These are phyloP conservation scores for Distichodus sexfasciatus DNA, from an alignment of 2,797 vertebrate genomes.

Conservation along the genomic window DNA sequence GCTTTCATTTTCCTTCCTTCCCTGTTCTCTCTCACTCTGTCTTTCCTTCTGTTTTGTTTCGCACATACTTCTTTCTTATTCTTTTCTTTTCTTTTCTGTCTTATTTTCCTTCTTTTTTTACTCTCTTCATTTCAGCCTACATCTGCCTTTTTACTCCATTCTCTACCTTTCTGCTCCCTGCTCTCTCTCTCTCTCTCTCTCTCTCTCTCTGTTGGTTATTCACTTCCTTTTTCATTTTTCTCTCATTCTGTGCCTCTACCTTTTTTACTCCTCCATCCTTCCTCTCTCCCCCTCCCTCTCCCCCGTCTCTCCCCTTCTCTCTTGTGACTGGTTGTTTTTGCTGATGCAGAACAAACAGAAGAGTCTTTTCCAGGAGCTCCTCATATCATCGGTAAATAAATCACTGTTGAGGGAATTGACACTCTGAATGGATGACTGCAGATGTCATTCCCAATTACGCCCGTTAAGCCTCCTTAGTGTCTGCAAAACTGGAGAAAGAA, in stretches of 20 bases:
- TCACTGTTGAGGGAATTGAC: conserved; percentile 19
- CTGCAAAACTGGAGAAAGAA: neutral
- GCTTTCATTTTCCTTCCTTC: too few relatives aligned
- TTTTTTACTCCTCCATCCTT: too few relatives aligned
- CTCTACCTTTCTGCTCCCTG: neutral
- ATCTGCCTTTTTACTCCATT: neutral
- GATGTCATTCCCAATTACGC: conserved; percentile 32
- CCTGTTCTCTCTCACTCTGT: neutral
- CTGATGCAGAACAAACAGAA: conserved; percentile 30
- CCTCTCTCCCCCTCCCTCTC: neutral
- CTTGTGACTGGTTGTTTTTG: conserved; percentile 9
- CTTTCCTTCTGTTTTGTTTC: neutral
- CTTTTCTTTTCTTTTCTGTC: too few relatives aligned
- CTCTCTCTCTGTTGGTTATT: neutral
- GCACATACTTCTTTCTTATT: too few relatives aligned
- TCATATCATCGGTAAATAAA: conserved; percentile 41
- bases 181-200: neutral
- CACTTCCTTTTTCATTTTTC: neutral
- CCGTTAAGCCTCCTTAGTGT: neutral
- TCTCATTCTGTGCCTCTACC: neutral
- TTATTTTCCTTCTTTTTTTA: too few relatives aligned
- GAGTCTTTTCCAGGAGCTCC: conserved; percentile 1
- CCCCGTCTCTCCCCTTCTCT: neutral
- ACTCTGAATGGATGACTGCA: conserved; percentile 11
- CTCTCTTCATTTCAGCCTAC: neutral